Conservation (phyloP, 2,113 vertebrate genomes). For the Eulacestoma nigropectus region DNA sequence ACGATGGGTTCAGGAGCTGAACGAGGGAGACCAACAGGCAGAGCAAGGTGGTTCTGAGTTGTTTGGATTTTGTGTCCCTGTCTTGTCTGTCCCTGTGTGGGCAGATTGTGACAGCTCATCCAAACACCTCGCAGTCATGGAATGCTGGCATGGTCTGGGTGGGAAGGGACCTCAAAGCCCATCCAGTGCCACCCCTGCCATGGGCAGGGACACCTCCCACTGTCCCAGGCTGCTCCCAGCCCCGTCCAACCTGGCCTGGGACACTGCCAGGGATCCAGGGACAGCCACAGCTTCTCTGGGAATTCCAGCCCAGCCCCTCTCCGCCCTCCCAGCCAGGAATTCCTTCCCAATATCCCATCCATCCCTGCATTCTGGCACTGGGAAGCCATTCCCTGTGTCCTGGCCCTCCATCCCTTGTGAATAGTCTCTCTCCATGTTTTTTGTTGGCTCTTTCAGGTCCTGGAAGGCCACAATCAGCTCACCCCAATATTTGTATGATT, state of each 20-base stretch:
- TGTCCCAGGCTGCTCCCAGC: fast-evolving
- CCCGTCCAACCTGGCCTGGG: not conserved
- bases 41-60: fast-evolving
- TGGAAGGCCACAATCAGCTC: too few species aligned
- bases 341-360: not conserved
- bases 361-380: not conserved
- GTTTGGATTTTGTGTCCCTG: fast-evolving
- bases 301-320: not conserved
- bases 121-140: fast-evolving
- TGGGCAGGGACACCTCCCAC: not conserved
- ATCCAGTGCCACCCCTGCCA: not conserved
- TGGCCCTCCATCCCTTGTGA: not conserved
- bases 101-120: fast-evolving
- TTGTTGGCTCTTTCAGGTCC: not conserved
- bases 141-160: not conserved
- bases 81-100: fast-evolving
- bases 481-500: fast-evolving
- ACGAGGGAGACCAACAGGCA: fast-evolving
- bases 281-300: not conserved
- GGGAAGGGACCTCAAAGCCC: not conserved
- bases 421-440: not conserved
- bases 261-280: not conserved
- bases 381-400: not conserved
- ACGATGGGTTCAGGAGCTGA: not conserved
- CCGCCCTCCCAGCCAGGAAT: not conserved